A percentile compares a stretch with the other conserved stretches of the same genome.
phyloP scores from a whole-genome alignment of 2,888 invertebrate species.

The Lasioglossum oenotherae region DNA sequence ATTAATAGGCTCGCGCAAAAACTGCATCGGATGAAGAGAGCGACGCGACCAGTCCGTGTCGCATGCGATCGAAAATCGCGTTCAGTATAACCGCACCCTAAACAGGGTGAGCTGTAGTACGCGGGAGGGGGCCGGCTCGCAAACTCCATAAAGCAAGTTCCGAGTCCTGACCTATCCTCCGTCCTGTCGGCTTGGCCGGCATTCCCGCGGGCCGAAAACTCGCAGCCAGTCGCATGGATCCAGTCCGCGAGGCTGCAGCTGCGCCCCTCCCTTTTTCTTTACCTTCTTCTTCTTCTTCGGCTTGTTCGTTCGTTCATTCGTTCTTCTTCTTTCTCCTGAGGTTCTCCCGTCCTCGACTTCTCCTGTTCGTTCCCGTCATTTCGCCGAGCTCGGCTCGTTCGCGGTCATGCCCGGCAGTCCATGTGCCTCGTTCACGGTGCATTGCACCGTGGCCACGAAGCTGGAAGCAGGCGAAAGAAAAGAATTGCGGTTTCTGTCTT shows the following conservation, averaged over 20 bases:
- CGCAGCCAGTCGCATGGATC: slow-evolving; percentile 73
- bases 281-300: slow-evolving; percentile 15
- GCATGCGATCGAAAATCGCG: not conserved
- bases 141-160: slow-evolving; percentile 72
- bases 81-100: not conserved
- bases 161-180: slow-evolving; percentile 76
- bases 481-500: slow-evolving; percentile 60
- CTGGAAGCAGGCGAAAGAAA: slow-evolving; percentile 61
- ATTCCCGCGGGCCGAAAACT: slow-evolving; percentile 81
- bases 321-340: slow-evolving; percentile 12
- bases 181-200: slow-evolving; percentile 71
- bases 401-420: slow-evolving; percentile 51
- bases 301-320: not conserved
- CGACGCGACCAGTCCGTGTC: not conserved
- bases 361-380: slow-evolving; percentile 48
- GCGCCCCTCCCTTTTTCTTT: slow-evolving; percentile 40
- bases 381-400: slow-evolving; percentile 54
- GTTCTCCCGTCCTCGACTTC: slow-evolving; percentile 17
- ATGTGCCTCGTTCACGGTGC: slow-evolving; percentile 56
- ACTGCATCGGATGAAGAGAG: not conserved
- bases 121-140: slow-evolving; percentile 35
- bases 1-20: not conserved
- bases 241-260: slow-evolving; percentile 55
- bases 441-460: slow-evolving; percentile 58
- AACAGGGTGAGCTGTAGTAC: slow-evolving; percentile 18